Percentiles rank a stretch among this genome's conserved stretches.
Conservation (phyloP, 2,797 vertebrate genomes). For the Malacoctenus gilli region DNA sequence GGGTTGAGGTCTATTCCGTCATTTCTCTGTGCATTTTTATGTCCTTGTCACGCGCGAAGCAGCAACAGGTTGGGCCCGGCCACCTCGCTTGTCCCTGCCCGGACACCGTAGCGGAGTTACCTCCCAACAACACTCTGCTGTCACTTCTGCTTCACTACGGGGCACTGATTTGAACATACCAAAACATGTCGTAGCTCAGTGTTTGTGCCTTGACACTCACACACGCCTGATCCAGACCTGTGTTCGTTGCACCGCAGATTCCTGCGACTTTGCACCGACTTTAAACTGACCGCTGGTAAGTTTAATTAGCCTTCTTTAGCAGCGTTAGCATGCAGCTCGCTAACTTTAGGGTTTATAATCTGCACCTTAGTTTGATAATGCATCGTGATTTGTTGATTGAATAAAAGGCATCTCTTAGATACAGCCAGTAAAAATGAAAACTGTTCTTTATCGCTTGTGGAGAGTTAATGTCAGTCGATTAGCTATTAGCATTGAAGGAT, state of each 20-base stretch:
- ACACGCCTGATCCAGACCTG: neutral
- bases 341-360: slow-evolving; percentile 3
- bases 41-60: too few species aligned
- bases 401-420: too few species aligned
- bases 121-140: slow-evolving; percentile 25
- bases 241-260: neutral
- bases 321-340: slow-evolving; percentile 40
- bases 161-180: slow-evolving; percentile 52
- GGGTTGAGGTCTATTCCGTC: too few species aligned
- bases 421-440: too few species aligned
- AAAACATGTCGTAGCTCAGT: neutral
- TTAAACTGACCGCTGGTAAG: slow-evolving; percentile 38
- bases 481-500: too few species aligned
- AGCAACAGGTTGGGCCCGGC: slow-evolving; percentile 51
- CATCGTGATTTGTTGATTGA: too few species aligned
- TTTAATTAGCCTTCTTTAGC: slow-evolving; percentile 54
- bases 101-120: slow-evolving; percentile 45
- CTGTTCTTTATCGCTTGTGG: too few species aligned
- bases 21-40: too few species aligned
- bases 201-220: neutral
- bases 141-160: slow-evolving; percentile 49
- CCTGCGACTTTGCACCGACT: neutral
- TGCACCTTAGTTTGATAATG: neutral
- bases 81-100: slow-evolving; percentile 57
- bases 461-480: too few species aligned